Conservation (phyloP, 1,140 invertebrate species). For the Anoplolepis gracilipes region DNA sequence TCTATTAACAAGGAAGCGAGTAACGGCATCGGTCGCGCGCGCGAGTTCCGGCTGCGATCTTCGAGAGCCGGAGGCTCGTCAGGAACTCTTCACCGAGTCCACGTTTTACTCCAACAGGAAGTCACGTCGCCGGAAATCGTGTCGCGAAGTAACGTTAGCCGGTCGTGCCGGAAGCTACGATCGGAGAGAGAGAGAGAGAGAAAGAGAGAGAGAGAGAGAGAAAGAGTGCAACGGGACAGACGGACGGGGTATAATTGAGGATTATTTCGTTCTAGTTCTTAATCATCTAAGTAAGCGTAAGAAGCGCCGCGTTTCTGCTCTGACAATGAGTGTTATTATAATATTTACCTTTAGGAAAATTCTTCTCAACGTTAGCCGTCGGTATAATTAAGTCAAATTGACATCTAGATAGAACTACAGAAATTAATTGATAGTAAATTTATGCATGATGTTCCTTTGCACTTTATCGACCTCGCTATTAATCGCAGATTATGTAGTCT, state of each 20-base stretch:
- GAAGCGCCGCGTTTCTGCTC: conserved; percentile 10
- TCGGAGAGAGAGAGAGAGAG: not conserved
- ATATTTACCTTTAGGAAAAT: not conserved
- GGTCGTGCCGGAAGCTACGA: conserved; percentile 73
- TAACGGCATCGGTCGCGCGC: conserved; percentile 48
- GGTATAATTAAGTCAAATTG: conserved; percentile 23
- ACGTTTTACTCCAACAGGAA: conserved; percentile 71
- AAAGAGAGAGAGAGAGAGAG: conserved; percentile 1
- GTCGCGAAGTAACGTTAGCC: conserved; percentile 74
- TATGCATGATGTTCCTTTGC: not conserved
- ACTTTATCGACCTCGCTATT: not conserved
- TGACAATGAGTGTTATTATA: conserved; percentile 32
- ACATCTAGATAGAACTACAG: conserved; percentile 4
- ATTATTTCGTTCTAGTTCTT: conserved; percentile 53
- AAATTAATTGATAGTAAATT: conserved; percentile 39
- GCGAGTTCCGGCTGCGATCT: conserved; percentile 50
- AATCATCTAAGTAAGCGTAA: conserved; percentile 30
- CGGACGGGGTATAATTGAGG: conserved; percentile 31
- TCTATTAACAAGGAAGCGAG: conserved; percentile 52
- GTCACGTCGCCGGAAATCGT: conserved; percentile 79
- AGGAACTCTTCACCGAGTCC: conserved; percentile 18
- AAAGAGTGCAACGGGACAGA: conserved; percentile 22
- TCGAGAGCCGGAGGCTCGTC: conserved; percentile 23
- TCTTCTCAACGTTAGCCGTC: not conserved
- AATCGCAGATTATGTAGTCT: not conserved